Percentiles rank a stretch among this genome's conserved stretches.
phyloP scores from a whole-genome alignment of 2,113 vertebrate species.

The Sprattus sprattus region DNA sequence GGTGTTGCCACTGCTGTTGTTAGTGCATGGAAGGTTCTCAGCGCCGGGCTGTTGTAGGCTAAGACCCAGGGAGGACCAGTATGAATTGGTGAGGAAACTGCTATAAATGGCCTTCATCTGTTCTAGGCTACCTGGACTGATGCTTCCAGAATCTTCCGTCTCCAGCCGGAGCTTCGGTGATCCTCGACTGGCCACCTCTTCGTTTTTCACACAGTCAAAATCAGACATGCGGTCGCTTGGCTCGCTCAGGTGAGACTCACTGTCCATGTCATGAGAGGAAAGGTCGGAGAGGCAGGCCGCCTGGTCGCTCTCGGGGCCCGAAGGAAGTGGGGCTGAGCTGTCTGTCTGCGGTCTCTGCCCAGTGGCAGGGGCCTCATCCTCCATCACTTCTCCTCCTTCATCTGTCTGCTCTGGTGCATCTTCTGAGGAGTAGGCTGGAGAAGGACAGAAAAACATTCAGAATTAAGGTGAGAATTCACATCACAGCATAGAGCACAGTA shows the following conservation, averaged over 20 bases:
- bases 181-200: slow-evolving; percentile 75
- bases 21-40: slow-evolving; percentile 78
- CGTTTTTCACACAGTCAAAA: slow-evolving; percentile 85
- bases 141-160: slow-evolving; percentile 71
- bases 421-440: slow-evolving; percentile 90
- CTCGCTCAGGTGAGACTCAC: slow-evolving; percentile 90
- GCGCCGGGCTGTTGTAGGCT: slow-evolving; percentile 79
- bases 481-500: slow-evolving; percentile 8
- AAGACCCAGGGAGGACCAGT: slow-evolving; percentile 91
- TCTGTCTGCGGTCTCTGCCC: slow-evolving; percentile 79
- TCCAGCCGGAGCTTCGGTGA: slow-evolving; percentile 49
- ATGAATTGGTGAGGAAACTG: slow-evolving; percentile 92
- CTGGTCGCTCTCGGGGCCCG: slow-evolving; percentile 81
- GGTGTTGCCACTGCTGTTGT: slow-evolving; percentile 85
- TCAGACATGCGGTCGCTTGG: slow-evolving; percentile 90
- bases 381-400: slow-evolving; percentile 79
- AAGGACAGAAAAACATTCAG: slow-evolving; percentile 55
- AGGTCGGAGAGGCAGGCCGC: slow-evolving; percentile 84
- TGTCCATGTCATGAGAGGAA: slow-evolving; percentile 91
- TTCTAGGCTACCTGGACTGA: slow-evolving; percentile 84
- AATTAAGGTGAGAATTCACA: not conserved
- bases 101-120: slow-evolving; percentile 99
- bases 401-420: slow-evolving; percentile 82
- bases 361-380: slow-evolving; percentile 70
- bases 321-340: slow-evolving; percentile 44